Evolutionary conservation across 2,888 invertebrate species (phyloP).

Genomic region (Sinhomidia bicolor): DNA sequence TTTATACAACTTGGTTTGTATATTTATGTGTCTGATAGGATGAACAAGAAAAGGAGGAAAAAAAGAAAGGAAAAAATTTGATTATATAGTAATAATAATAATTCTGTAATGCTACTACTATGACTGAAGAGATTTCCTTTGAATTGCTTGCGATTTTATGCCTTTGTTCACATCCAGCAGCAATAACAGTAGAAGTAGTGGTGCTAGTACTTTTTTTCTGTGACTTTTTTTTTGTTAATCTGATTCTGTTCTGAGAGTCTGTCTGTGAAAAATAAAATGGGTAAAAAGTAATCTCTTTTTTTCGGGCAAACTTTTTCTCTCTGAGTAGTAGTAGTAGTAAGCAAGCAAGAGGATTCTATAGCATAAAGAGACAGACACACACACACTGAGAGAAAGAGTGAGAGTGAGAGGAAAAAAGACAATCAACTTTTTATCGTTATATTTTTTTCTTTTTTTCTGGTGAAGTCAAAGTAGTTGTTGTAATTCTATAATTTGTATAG

Average conservation of each 20-base stretch:
- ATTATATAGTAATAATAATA: conserved; percentile 43
- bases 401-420: conserved; percentile 16
- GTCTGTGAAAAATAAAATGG: conserved; percentile 49
- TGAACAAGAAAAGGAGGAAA: background rate
- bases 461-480: conserved; percentile 33
- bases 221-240: conserved; percentile 57
- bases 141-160: conserved; percentile 41
- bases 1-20: conserved; percentile 7
- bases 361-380: too few species aligned
- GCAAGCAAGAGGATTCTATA: too few species aligned
- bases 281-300: conserved; percentile 56
- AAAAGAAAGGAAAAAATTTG: conserved; percentile 15
- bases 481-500: conserved; percentile 62
- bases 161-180: conserved; percentile 29
- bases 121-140: conserved; percentile 36
- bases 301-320: conserved; percentile 32
- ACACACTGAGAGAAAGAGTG: background rate
- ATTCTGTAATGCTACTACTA: conserved; percentile 26
- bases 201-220: background rate
- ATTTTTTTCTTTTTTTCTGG: conserved; percentile 31
- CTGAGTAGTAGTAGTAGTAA: too few species aligned
- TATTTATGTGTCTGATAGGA: conserved; percentile 20
- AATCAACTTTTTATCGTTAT: conserved; percentile 62
- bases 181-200: background rate
- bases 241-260: conserved; percentile 47